Evolutionary conservation across 2,797 vertebrate genomes (phyloP).

Genomic region (Anas flavirostris): DNA sequence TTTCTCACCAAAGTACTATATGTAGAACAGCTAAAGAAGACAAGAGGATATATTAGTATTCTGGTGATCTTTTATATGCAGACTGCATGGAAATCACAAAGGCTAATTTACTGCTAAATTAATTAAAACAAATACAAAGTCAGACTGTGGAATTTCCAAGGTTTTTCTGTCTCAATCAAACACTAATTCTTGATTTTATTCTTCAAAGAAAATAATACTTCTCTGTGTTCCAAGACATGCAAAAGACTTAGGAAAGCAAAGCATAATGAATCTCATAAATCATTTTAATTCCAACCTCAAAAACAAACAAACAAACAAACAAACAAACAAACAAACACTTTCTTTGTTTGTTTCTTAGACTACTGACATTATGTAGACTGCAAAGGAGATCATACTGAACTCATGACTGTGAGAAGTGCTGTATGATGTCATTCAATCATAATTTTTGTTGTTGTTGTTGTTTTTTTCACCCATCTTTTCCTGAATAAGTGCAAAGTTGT

Average conservation of each 20-base stretch:
- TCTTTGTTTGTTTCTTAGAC: background rate
- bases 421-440: background rate
- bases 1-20: background rate
- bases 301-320: background rate
- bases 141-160: background rate
- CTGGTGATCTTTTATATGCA: conserved; percentile 44
- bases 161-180: conserved; percentile 5
- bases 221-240: background rate
- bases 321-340: no score
- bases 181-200: conserved; percentile 1
- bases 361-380: background rate
- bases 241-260: background rate
- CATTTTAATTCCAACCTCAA: background rate
- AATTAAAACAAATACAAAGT: conserved; percentile 33
- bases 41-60: conserved; percentile 45
- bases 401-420: background rate
- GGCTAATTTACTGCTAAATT: conserved; percentile 62
- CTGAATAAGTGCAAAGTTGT: background rate
- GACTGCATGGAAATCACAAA: conserved; percentile 36
- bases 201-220: background rate
- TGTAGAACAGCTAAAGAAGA: conserved; percentile 16
- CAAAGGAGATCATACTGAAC: background rate
- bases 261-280: background rate
- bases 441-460: background rate
- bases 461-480: background rate